A percentile compares a stretch with the other conserved stretches of the same genome.
These are phyloP conservation scores for Emydura subglobosa DNA, from an alignment of 2,113 vertebrate genomes.

Conservation along the genomic window DNA sequence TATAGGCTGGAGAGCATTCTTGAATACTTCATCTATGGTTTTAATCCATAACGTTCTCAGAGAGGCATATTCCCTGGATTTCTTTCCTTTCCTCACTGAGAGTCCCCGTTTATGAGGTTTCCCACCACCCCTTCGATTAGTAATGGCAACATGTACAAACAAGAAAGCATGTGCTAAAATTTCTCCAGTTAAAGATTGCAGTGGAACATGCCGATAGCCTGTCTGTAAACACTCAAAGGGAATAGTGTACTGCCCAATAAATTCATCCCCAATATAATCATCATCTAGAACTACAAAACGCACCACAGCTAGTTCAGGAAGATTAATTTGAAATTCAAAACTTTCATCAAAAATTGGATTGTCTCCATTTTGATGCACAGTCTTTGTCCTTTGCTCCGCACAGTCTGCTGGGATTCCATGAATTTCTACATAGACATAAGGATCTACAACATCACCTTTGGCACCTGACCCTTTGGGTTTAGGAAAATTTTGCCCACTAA, in stretches of 20 bases:
- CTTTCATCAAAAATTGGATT: constrained; percentile 98
- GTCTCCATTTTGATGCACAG: constrained; percentile 95
- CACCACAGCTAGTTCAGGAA: constrained; percentile 96
- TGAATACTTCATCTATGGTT: constrained; percentile 95
- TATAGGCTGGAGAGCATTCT: constrained; percentile 90
- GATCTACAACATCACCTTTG: constrained; percentile 97
- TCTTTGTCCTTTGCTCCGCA: constrained; percentile 96
- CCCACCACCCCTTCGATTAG: constrained; percentile 96
- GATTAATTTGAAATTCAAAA: constrained; percentile 98
- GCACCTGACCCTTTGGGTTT: constrained; percentile 98
- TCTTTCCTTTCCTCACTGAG: constrained; percentile 95
- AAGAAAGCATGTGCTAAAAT: constrained; percentile 90
- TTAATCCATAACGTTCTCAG: constrained; percentile 95
- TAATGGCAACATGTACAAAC: constrained; percentile 97
- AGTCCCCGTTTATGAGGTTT: constrained; percentile 97
- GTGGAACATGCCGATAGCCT: constrained; percentile 93
- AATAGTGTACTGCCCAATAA: constrained; percentile 97
- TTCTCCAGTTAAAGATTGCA: constrained; percentile 95
- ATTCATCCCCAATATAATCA: constrained; percentile 98
- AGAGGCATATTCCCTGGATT: constrained; percentile 92
- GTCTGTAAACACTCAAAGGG: constrained; percentile 98
- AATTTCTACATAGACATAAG: constrained; percentile 97
- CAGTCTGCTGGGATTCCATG: constrained; percentile 98
- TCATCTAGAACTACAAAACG: constrained; percentile 97
- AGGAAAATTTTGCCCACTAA: constrained; percentile 97